These are phyloP conservation scores for Drosophila pandora DNA, from an alignment of 1,140 invertebrate genomes.

Conservation along the genomic window DNA sequence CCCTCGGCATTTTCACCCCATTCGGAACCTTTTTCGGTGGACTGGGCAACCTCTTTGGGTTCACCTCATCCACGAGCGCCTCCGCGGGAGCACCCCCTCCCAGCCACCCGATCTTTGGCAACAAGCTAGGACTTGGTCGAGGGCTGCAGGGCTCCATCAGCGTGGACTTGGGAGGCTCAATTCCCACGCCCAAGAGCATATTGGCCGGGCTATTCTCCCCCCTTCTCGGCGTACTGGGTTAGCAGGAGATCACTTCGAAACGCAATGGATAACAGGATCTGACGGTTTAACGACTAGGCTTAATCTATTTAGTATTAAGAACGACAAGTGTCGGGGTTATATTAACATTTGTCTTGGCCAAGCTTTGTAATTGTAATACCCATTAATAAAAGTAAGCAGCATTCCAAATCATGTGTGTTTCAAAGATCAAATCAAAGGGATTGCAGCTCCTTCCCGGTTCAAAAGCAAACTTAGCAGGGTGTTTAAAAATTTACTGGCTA, in stretches of 20 bases:
- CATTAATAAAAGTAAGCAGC: constrained; percentile 43
- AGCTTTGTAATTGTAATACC: constrained; percentile 32
- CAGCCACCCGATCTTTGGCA: neutral
- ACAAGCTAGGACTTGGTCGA: neutral
- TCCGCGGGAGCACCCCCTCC: neutral
- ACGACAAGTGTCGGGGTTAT: constrained; percentile 27
- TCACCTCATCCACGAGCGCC: neutral
- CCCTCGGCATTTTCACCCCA: constrained; percentile 22
- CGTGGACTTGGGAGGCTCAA: constrained; percentile 4
- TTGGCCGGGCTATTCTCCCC: constrained; percentile 2
- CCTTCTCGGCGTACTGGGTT: constrained; percentile 4
- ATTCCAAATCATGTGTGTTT: constrained; percentile 14
- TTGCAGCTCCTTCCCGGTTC: neutral
- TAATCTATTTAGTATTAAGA: constrained; percentile 30
- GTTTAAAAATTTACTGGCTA: neutral
- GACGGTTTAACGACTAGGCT: constrained; percentile 19
- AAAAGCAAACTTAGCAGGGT: neutral
- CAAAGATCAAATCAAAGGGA: neutral
- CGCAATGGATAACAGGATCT: constrained; percentile 12
- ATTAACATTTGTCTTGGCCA: constrained; percentile 35
- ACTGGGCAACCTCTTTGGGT: constrained; percentile 19
- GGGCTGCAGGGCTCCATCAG: neutral
- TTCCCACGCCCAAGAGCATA: constrained; percentile 13
- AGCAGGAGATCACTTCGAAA: neutral
- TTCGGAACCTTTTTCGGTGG: constrained; percentile 13